Percentiles rank a stretch among this genome's conserved stretches.
phyloP scores from a whole-genome alignment of 2,797 vertebrate species.

The Tachyglossus aculeatus region DNA sequence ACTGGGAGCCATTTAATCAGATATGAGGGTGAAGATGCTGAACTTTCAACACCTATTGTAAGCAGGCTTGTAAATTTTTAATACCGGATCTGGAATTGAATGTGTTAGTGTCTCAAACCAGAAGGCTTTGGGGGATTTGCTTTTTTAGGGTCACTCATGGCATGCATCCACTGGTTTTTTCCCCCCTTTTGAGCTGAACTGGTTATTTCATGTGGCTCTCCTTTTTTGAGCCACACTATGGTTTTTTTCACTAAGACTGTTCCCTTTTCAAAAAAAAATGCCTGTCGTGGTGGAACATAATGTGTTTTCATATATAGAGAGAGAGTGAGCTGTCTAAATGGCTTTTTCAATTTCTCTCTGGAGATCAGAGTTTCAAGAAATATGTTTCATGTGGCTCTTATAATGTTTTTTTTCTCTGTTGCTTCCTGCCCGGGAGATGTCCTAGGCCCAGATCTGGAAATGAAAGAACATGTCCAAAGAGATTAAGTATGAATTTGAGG shows the following conservation, averaged over 20 bases:
- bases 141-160: slow-evolving; percentile 21
- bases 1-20: not conserved
- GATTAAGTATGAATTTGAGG: slow-evolving; percentile 9
- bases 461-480: slow-evolving; percentile 21
- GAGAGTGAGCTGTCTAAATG: slow-evolving; percentile 37
- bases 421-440: slow-evolving; percentile 43
- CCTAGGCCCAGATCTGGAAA: slow-evolving; percentile 18
- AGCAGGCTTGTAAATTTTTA: slow-evolving; percentile 28
- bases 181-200: slow-evolving; percentile 22
- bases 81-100: slow-evolving; percentile 41
- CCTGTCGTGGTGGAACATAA: slow-evolving; percentile 54
- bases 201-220: slow-evolving; percentile 37
- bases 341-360: slow-evolving; percentile 63
- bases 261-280: slow-evolving; percentile 53
- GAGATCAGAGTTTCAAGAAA: slow-evolving; percentile 65
- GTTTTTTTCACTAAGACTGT: not conserved
- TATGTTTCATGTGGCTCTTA: slow-evolving; percentile 42
- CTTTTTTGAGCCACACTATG: slow-evolving; percentile 1
- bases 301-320: slow-evolving; percentile 56
- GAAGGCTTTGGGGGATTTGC: not conserved
- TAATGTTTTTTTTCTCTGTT: slow-evolving; percentile 49
- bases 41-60: not conserved
- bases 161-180: slow-evolving; percentile 9
- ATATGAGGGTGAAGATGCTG: not conserved
- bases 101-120: slow-evolving; percentile 10